Evolutionary conservation across 1,140 invertebrate species (phyloP).

Genomic region (Parapsyche elsis): DNA sequence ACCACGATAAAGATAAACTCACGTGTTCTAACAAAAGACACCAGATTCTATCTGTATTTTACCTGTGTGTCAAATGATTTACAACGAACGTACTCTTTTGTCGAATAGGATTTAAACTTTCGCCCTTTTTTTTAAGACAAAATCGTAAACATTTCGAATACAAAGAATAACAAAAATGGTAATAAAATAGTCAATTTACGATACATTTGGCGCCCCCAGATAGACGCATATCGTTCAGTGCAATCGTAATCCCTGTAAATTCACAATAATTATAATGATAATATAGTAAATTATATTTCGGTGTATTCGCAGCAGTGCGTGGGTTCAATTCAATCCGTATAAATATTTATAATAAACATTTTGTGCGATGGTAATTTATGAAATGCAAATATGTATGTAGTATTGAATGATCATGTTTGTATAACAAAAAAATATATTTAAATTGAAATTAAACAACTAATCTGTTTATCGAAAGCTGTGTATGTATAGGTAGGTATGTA

Average conservation of each 20-base stretch:
- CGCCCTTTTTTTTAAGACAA: too few species aligned
- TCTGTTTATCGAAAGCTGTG: too few species aligned
- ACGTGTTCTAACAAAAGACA: neutral
- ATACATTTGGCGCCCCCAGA: too few species aligned
- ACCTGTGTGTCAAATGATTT: neutral
- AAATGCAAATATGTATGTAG: neutral
- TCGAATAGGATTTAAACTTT: neutral
- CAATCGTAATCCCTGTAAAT: too few species aligned
- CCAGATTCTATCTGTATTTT: neutral
- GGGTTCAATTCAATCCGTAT: neutral
- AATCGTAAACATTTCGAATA: too few species aligned
- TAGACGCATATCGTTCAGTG: too few species aligned
- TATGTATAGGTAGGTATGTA: too few species aligned
- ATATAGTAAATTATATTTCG: neutral
- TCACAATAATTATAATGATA: neutral
- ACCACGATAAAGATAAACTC: neutral
- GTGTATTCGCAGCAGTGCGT: neutral
- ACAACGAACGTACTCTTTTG: neutral
- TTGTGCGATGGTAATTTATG: neutral
- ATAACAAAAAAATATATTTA: too few species aligned
- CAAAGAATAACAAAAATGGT: too few species aligned
- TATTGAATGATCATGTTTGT: neutral
- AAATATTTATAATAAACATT: neutral
- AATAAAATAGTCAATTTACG: too few species aligned
- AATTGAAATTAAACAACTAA: too few species aligned